Evolutionary conservation across 1,140 invertebrate species (phyloP).

Genomic region (Nasonia longicornis): DNA sequence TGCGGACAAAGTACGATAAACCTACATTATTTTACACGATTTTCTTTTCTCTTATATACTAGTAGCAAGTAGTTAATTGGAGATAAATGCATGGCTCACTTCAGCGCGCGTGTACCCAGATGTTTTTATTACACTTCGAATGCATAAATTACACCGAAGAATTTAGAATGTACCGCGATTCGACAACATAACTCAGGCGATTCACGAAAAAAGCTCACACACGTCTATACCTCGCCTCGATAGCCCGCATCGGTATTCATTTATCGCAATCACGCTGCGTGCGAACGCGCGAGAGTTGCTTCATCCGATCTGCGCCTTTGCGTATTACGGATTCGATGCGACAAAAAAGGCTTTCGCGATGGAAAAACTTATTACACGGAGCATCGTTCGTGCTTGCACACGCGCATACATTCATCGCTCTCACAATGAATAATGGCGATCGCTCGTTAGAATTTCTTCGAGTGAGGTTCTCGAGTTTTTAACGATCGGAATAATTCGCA

Average conservation of each 20-base stretch:
- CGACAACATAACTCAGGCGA: neutral
- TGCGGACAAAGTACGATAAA: no score
- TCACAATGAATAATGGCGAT: neutral
- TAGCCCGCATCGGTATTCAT: neutral
- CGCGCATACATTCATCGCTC: no score
- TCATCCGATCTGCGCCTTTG: neutral
- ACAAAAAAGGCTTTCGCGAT: neutral
- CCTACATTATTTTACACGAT: no score
- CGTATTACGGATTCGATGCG: no score
- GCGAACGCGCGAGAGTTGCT: neutral
- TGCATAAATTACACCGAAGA: neutral
- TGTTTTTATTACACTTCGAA: neutral
- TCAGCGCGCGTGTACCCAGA: neutral
- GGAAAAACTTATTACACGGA: neutral
- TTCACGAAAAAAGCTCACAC: neutral
- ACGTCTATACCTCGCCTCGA: neutral
- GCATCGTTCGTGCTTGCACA: no score
- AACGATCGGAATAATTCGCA: no score
- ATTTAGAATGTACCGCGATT: neutral
- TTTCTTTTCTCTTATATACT: no score
- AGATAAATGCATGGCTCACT: neutral
- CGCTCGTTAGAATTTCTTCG: no score
- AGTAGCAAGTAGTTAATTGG: neutral
- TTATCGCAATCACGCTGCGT: neutral
- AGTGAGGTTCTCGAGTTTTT: no score